Percentiles rank a stretch among this genome's conserved stretches.
Evolutionary conservation across 2,113 vertebrate species (phyloP).

Genomic region (Pseudorectes ferrugineus): DNA sequence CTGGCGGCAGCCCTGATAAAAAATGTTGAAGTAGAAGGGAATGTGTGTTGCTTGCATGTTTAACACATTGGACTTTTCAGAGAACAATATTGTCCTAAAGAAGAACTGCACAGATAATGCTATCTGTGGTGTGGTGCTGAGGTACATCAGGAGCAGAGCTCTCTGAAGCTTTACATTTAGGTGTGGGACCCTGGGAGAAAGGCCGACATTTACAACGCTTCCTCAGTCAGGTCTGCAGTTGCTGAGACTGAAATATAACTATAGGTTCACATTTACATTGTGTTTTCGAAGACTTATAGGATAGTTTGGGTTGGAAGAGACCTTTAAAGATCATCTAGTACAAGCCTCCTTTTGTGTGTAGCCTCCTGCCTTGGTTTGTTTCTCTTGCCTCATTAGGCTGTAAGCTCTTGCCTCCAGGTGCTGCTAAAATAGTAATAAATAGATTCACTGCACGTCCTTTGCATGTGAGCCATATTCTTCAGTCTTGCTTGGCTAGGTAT

Average conservation of each 20-base stretch:
- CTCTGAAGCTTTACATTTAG: background rate
- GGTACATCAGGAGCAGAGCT: background rate
- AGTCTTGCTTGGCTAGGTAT: background rate
- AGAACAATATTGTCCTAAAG: background rate
- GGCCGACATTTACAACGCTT: background rate
- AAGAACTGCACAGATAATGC: background rate
- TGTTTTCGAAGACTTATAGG: background rate
- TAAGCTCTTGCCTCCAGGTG: background rate
- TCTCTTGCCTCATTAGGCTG: background rate
- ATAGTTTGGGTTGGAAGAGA: background rate
- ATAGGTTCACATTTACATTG: fast-evolving
- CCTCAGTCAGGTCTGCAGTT: background rate
- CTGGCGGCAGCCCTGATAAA: background rate
- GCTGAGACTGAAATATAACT: background rate
- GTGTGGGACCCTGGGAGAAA: background rate
- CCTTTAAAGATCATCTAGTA: background rate
- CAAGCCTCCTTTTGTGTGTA: background rate
- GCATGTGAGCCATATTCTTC: background rate
- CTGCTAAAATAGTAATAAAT: background rate
- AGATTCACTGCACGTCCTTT: background rate
- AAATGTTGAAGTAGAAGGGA: background rate
- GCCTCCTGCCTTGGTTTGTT: background rate
- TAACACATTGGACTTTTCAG: background rate
- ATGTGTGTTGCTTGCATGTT: background rate
- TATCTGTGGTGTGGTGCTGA: background rate